Conservation (phyloP, 2,888 invertebrate genomes). For the Bombylius major region DNA sequence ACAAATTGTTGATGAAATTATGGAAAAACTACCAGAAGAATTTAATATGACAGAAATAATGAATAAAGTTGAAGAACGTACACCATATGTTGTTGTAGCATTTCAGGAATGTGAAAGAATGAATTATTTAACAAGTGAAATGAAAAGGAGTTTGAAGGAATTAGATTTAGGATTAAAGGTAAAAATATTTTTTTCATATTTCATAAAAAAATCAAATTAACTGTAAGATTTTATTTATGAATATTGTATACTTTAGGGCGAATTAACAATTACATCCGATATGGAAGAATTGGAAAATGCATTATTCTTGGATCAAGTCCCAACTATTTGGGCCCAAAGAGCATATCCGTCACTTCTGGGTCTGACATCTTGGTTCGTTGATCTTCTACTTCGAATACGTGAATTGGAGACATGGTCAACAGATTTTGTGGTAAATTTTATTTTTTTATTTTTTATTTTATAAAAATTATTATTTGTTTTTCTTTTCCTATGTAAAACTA, state of each 20-base stretch:
- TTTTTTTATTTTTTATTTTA: background rate
- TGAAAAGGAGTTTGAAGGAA: slow-evolving; percentile 80
- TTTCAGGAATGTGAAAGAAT: slow-evolving; percentile 94
- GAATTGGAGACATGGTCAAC: slow-evolving; percentile 90
- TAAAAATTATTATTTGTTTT: background rate
- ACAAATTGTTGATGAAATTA: slow-evolving; percentile 85
- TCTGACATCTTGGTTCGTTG: slow-evolving; percentile 85
- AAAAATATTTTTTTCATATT: slow-evolving; percentile 1
- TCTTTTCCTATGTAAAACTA: background rate
- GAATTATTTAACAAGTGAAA: slow-evolving; percentile 84
- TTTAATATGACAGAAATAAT: slow-evolving; percentile 93
- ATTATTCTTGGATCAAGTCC: slow-evolving; percentile 86
- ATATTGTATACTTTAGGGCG: slow-evolving; percentile 48
- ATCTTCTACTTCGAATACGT: slow-evolving; percentile 70
- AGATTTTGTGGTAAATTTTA: slow-evolving; percentile 67
- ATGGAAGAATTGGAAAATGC: slow-evolving; percentile 94
- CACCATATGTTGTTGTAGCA: slow-evolving; percentile 91
- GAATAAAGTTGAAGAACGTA: slow-evolving; percentile 89
- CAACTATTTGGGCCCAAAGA: slow-evolving; percentile 70
- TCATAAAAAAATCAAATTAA: background rate
- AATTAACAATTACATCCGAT: slow-evolving; percentile 87
- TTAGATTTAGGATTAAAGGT: slow-evolving; percentile 86
- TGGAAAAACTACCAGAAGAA: slow-evolving; percentile 90
- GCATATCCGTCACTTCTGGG: slow-evolving; percentile 88
- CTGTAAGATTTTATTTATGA: background rate